Evolutionary conservation across 2,888 invertebrate genomes (phyloP).

Genomic region (Leucoptera coffeella): DNA sequence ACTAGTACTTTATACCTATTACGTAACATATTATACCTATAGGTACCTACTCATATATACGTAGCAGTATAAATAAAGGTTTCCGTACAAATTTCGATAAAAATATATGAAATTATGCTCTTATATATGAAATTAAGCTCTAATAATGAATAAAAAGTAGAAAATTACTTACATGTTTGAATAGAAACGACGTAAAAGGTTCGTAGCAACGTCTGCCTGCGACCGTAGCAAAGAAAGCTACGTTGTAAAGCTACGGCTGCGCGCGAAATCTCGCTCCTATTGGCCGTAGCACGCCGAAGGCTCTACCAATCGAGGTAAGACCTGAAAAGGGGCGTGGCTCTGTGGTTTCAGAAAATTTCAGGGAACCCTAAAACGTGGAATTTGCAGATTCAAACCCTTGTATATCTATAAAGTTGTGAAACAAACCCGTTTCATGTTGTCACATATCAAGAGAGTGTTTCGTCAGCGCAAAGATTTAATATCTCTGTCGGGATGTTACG

Average conservation of each 20-base stretch:
- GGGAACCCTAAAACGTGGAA: constrained; percentile 18
- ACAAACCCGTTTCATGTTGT: background rate
- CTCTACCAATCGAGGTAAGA: constrained; percentile 24
- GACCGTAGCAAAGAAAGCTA: too few relatives aligned
- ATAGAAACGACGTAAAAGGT: constrained; percentile 37
- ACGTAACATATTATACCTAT: too few relatives aligned
- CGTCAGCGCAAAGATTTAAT: too few relatives aligned
- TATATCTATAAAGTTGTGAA: background rate
- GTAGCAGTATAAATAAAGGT: too few relatives aligned
- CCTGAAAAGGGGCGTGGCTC: constrained; percentile 35
- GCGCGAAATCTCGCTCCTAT: constrained; percentile 27
- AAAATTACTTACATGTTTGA: constrained; percentile 44
- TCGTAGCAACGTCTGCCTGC: constrained; percentile 40
- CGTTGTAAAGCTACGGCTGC: constrained; percentile 40
- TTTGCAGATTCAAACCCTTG: background rate
- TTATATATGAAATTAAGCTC: too few relatives aligned
- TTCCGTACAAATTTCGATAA: too few relatives aligned
- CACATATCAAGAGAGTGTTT: too few relatives aligned
- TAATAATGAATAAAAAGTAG: too few relatives aligned
- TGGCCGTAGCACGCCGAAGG: constrained; percentile 22
- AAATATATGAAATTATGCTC: too few relatives aligned
- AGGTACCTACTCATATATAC: background rate
- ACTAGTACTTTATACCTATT: too few relatives aligned
- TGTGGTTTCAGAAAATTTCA: constrained; percentile 45
- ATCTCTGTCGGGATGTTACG: too few relatives aligned